phyloP scores from a whole-genome alignment of 2,888 invertebrate genomes.

The Proisotoma minuta region DNA sequence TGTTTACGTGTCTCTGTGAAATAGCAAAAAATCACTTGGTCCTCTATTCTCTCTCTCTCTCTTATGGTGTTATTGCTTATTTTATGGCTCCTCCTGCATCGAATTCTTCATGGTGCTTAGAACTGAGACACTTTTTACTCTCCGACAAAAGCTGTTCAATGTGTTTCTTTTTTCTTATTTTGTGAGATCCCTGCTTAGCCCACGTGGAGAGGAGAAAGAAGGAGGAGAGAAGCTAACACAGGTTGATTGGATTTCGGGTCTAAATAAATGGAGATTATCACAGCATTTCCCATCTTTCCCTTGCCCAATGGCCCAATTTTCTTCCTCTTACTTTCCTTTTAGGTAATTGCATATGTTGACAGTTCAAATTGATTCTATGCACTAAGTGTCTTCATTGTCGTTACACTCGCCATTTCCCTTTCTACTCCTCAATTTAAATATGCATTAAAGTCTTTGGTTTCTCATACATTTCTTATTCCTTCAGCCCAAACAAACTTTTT shows the following conservation, averaged over 20 bases:
- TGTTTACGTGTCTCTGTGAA: not conserved
- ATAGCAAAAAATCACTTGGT: not conserved
- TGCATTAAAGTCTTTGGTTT: no score
- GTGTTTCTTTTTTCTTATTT: no score
- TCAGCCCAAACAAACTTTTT: no score
- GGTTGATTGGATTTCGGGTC: not conserved
- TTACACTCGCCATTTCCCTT: not conserved
- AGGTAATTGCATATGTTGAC: not conserved
- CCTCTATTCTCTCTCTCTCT: no score
- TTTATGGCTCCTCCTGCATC: conserved; percentile 11
- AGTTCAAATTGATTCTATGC: not conserved
- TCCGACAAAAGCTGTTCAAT: not conserved
- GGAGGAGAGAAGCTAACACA: not conserved
- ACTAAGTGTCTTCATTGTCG: not conserved
- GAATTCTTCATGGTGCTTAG: not conserved
- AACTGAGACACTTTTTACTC: not conserved
- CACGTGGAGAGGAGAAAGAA: not conserved
- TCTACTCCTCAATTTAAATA: no score
- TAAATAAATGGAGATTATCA: not conserved
- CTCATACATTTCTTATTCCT: no score
- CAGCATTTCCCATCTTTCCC: not conserved
- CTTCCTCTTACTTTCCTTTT: not conserved
- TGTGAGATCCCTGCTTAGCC: conserved; percentile 2
- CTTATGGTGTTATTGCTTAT: conserved; percentile 20
- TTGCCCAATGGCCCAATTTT: not conserved